Conservation (phyloP, 2,113 vertebrate species). For the Protobothrops mucrosquamatus region DNA sequence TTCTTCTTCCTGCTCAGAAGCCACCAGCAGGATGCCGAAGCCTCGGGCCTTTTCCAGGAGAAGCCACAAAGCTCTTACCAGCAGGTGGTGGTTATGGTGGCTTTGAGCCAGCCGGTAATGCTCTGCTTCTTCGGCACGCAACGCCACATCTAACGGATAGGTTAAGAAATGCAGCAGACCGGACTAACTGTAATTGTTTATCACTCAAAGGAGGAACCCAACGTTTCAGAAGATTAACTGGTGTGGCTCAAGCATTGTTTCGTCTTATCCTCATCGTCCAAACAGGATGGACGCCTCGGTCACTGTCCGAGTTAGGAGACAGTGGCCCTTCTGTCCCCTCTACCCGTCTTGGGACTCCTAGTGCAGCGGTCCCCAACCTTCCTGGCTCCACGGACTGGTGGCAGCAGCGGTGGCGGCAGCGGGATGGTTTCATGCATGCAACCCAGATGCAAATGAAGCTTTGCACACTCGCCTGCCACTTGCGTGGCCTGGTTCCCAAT, state of each 20-base stretch:
- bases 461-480: background rate
- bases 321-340: background rate
- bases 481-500: background rate
- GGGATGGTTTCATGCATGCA: background rate
- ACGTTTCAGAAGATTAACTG: background rate
- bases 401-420: background rate
- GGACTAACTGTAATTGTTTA: too few species aligned
- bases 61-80: slow-evolving; percentile 70
- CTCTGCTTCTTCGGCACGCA: slow-evolving; percentile 63
- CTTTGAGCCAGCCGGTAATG: slow-evolving; percentile 62
- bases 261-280: background rate
- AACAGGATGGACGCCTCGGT: background rate
- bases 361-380: background rate
- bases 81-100: slow-evolving; percentile 60
- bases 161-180: slow-evolving; percentile 52
- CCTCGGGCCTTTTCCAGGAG: background rate
- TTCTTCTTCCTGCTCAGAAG: rapidly evolving
- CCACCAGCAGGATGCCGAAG: background rate
- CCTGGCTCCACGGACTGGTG: background rate
- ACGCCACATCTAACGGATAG: slow-evolving; percentile 66
- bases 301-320: background rate
- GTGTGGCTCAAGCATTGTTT: too few species aligned
- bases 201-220: too few species aligned
- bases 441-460: background rate
- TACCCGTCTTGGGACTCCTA: background rate